These are phyloP conservation scores for Clamator glandarius DNA, from an alignment of 2,797 vertebrate species.

Conservation along the genomic window DNA sequence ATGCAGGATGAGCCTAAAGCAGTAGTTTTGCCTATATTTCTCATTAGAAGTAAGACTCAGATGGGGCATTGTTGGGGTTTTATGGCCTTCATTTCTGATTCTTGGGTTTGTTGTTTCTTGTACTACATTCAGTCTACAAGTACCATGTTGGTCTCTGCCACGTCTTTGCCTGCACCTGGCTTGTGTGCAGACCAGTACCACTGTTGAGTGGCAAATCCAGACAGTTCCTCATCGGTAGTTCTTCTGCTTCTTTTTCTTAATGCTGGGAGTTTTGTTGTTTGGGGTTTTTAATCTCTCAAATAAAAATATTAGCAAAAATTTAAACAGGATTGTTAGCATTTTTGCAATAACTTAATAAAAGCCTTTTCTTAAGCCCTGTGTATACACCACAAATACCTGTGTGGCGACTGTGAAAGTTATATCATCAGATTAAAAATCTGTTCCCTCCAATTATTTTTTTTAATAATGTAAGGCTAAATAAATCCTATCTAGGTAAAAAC, in stretches of 20 bases:
- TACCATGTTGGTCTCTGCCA: conserved; percentile 46
- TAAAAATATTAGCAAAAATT: conserved; percentile 67
- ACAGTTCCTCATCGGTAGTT: conserved; percentile 37
- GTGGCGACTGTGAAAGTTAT: neutral
- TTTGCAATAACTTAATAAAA: conserved; percentile 37
- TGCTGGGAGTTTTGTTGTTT: conserved; percentile 71
- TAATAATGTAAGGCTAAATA: neutral
- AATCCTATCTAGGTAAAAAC: neutral
- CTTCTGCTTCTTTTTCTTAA: conserved; percentile 68
- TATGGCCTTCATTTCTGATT: conserved; percentile 44
- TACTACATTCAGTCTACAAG: conserved; percentile 5
- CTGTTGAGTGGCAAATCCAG: conserved; percentile 46
- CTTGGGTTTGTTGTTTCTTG: conserved; percentile 54
- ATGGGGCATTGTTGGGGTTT: conserved; percentile 15
- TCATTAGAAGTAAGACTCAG: conserved; percentile 13
- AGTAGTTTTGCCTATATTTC: conserved; percentile 3
- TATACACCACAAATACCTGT: neutral
- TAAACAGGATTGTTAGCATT: conserved; percentile 60
- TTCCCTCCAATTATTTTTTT: neutral
- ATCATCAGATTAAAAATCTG: neutral
- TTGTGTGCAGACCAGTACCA: conserved; percentile 52
- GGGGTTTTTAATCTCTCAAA: conserved; percentile 73
- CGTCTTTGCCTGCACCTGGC: conserved; percentile 56
- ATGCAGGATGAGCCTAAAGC: neutral
- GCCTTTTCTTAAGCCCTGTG: neutral